Conservation (phyloP, 2,888 invertebrate genomes). For the Tetrapedia diversipes region DNA sequence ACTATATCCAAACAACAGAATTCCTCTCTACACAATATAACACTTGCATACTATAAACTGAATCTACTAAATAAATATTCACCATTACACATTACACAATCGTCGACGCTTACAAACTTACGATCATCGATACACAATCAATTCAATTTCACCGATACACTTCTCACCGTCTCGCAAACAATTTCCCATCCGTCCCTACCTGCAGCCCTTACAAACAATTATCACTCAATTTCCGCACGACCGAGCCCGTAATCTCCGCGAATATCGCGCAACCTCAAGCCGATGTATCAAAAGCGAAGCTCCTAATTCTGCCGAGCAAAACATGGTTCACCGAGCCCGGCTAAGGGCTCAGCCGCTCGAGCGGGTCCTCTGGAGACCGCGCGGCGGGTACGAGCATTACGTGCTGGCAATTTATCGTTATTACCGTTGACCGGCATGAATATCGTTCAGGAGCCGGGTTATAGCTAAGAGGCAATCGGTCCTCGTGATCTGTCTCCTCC, state of each 20-base stretch:
- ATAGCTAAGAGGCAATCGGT: conserved; percentile 54
- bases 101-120: too few species aligned
- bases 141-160: too few species aligned
- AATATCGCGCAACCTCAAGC: not conserved
- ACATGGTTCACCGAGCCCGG: conserved; percentile 15
- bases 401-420: conserved; percentile 77
- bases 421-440: conserved; percentile 78
- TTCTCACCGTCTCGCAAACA: too few species aligned
- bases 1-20: too few species aligned
- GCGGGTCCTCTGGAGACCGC: conserved; percentile 36
- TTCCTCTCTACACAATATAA: too few species aligned
- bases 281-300: not conserved
- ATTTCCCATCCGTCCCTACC: too few species aligned
- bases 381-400: conserved; percentile 68
- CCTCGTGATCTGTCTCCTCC: conserved; percentile 57
- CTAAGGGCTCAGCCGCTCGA: conserved; percentile 13
- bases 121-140: too few species aligned
- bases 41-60: too few species aligned
- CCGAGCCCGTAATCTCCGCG: too few species aligned
- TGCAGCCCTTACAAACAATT: not conserved
- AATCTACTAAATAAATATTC: too few species aligned
- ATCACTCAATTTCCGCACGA: too few species aligned
- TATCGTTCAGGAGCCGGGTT: conserved; percentile 73
- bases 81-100: too few species aligned
- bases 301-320: not conserved